Base-by-base conservation (phyloP, 2,888 invertebrate species). In the Agriopis aurantiaria region DNA sequence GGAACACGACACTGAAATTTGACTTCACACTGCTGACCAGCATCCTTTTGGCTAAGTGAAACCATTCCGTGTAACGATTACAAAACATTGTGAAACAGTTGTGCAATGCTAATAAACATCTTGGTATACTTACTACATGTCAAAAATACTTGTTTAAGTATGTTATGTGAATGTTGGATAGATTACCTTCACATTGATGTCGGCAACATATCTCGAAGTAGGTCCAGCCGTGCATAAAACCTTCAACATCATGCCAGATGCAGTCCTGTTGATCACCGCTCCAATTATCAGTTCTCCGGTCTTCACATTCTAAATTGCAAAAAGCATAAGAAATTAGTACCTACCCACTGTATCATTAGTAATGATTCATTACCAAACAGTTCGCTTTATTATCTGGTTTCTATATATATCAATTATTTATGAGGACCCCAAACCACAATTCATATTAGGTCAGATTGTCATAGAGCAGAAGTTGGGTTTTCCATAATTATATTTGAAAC, bases 181-280 rank as follows among this genome's bases (percentile, higher is more conserved):
- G 14, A 48, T 81, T 94, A 98, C 98, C 96, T 97, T 98, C 69
- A 98, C 96, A 88, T 97, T 97, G 77, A 98, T 96, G 89, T 98
- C 98, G 64, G 97, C 97, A 61, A 98, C 96, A 91, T 97, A 97
- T 88, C 97, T 95, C 57, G 97, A 96, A 76, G 96, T 96, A 64
- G 96, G 97, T 75, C 97, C 97, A 70, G 97, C 97, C 69, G 97
- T 97, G 91, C 98, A 98, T 61, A 98, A 93, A 40, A 99, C 96
- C 90, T 97, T 97, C 78, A 98, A 94, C 95, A 96, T 96, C 94
- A 96, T 95, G 71, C 97, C 96, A 48, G 96, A 95, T 72, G 96
- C 95, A 77, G 96, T 96, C 89, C 97, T 96, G 90, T 97, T 96
- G 86, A 96, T 96, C 74, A 97, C 96, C 71, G 96, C 96, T 69